phyloP scores from a whole-genome alignment of 2,797 vertebrate genomes.

The Helarctos malayanus region DNA sequence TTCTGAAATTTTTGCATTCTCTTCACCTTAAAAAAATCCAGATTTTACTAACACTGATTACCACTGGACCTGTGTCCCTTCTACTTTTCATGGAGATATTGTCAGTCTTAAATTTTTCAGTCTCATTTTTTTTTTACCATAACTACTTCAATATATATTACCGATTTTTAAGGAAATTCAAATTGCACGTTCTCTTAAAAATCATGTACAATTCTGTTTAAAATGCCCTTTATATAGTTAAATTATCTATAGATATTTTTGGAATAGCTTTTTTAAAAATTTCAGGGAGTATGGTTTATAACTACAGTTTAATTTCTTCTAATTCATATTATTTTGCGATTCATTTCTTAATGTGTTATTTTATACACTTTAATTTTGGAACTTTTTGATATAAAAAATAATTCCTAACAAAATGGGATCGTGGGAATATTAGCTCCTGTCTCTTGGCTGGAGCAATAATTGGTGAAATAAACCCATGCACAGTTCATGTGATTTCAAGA shows the following conservation, averaged over 20 bases:
- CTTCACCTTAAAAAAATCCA: not conserved
- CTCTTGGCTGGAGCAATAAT: constrained; percentile 3
- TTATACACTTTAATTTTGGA: not conserved
- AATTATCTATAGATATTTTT: constrained; percentile 29
- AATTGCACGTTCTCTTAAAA: not conserved
- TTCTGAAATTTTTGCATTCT: not conserved
- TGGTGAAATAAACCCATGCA: constrained; percentile 27
- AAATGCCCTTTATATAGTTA: not conserved
- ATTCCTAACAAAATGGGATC: not conserved
- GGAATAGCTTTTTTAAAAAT: not conserved
- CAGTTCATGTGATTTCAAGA: not conserved
- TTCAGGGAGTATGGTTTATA: not conserved
- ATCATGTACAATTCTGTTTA: not conserved
- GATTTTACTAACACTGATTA: not conserved
- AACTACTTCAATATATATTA: not conserved
- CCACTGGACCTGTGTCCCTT: not conserved
- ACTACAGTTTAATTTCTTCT: not conserved
- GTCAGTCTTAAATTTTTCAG: not conserved
- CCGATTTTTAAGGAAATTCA: not conserved
- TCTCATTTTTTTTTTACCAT: not conserved
- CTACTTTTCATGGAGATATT: not conserved
- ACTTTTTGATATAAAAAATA: not conserved
- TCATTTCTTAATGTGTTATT: not conserved
- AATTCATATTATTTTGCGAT: not conserved
- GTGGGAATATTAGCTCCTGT: not conserved